phyloP scores from a whole-genome alignment of 2,113 vertebrate genomes.

The Felis chaus region DNA sequence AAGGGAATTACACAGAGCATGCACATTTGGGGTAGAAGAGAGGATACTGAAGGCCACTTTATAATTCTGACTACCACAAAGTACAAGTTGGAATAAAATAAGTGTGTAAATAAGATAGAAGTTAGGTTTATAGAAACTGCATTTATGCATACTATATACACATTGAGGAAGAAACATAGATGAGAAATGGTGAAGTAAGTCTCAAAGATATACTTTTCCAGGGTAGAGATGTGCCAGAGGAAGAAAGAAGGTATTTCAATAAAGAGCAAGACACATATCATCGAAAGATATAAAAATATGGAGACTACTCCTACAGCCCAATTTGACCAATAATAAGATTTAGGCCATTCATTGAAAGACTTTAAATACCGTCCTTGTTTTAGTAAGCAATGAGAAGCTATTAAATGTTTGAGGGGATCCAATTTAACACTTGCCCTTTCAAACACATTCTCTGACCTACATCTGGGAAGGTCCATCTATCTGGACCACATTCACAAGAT shows the following conservation, averaged over 20 bases:
- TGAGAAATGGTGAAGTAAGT: background rate
- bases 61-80: background rate
- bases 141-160: background rate
- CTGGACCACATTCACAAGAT: background rate
- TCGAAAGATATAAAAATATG: background rate
- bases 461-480: background rate
- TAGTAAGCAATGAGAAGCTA: background rate
- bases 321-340: background rate
- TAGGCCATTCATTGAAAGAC: background rate
- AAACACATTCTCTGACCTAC: background rate
- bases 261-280: background rate
- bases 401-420: background rate
- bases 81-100: background rate
- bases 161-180: background rate
- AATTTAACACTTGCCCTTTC: background rate
- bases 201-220: background rate
- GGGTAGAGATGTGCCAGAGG: background rate
- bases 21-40: too few species aligned
- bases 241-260: background rate
- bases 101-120: background rate
- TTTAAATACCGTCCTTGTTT: background rate
- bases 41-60: background rate
- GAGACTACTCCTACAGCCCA: background rate
- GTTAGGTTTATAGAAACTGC: background rate
- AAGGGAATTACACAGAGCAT: background rate